phyloP scores from a whole-genome alignment of 1,140 invertebrate species.

The Aphelinus certus region DNA sequence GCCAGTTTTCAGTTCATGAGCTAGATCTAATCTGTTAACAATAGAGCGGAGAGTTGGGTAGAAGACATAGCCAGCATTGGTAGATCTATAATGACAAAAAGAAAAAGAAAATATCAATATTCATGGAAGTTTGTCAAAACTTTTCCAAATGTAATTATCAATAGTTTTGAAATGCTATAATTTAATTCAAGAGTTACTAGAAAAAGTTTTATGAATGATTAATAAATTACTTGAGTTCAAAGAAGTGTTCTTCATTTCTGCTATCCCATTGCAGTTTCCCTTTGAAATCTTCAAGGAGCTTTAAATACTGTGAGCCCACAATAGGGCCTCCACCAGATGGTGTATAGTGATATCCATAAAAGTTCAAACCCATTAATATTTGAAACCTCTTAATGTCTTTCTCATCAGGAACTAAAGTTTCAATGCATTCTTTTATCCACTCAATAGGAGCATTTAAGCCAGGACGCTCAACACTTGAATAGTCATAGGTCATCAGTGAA shows the following conservation, averaged over 20 bases:
- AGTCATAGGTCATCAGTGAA: constrained; percentile 96
- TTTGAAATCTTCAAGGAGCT: constrained; percentile 74
- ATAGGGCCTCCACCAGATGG: constrained; percentile 81
- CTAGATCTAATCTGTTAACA: constrained; percentile 80
- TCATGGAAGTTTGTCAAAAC: background rate
- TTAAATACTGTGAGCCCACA: constrained; percentile 80
- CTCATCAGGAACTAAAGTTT: constrained; percentile 74
- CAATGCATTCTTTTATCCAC: constrained; percentile 85
- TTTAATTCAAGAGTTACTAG: background rate
- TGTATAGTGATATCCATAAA: constrained; percentile 92
- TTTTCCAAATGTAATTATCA: background rate
- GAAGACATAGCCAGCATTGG: constrained; percentile 75
- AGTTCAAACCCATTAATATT: constrained; percentile 90
- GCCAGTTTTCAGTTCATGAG: constrained; percentile 81
- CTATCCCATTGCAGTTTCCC: constrained; percentile 81
- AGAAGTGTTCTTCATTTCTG: constrained; percentile 83
- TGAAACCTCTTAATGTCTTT: constrained; percentile 73
- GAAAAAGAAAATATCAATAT: background rate
- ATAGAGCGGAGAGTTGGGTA: constrained; percentile 91
- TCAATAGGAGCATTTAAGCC: constrained; percentile 88
- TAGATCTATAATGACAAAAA: constrained; percentile 8
- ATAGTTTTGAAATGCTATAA: background rate
- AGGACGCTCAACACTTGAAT: constrained; percentile 82
- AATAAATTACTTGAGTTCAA: constrained; percentile 82
- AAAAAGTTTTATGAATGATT: constrained; percentile 20